Conservation (phyloP, 1,140 invertebrate genomes). For the Neuroterus valhalla region DNA sequence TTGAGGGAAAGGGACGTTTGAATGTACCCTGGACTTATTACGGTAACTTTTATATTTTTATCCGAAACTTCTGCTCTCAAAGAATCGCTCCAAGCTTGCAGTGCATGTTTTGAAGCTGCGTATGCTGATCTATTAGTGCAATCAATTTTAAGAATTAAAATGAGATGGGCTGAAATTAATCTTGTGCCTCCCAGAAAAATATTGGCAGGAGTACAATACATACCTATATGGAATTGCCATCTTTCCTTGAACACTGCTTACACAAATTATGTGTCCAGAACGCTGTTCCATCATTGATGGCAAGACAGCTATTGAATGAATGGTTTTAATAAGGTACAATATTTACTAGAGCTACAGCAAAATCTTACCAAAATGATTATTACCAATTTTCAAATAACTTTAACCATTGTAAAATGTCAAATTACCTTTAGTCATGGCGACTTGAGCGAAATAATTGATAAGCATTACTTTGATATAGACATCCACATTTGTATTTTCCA, state of each 20-base stretch:
- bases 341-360: no score
- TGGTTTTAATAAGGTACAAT: constrained; percentile 11
- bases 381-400: no score
- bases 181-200: not conserved
- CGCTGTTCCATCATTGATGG: constrained; percentile 87
- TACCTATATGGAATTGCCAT: constrained; percentile 90
- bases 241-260: constrained; percentile 96
- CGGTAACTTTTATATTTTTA: constrained; percentile 86
- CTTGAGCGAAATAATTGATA: constrained; percentile 95
- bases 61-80: constrained; percentile 86
- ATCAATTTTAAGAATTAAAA: constrained; percentile 15
- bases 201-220: not conserved
- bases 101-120: constrained; percentile 95
- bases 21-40: constrained; percentile 93
- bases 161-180: not conserved
- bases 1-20: constrained; percentile 91
- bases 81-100: constrained; percentile 92
- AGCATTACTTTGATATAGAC: constrained; percentile 93
- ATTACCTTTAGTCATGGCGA: constrained; percentile 93
- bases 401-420: constrained; percentile 30
- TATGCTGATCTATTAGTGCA: constrained; percentile 84
- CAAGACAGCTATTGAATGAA: constrained; percentile 81
- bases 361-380: no score
- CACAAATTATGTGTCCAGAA: constrained; percentile 89
- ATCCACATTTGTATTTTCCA: constrained; percentile 85